Conservation (phyloP, 1,140 invertebrate genomes). For the Cyclargus thomasi region DNA sequence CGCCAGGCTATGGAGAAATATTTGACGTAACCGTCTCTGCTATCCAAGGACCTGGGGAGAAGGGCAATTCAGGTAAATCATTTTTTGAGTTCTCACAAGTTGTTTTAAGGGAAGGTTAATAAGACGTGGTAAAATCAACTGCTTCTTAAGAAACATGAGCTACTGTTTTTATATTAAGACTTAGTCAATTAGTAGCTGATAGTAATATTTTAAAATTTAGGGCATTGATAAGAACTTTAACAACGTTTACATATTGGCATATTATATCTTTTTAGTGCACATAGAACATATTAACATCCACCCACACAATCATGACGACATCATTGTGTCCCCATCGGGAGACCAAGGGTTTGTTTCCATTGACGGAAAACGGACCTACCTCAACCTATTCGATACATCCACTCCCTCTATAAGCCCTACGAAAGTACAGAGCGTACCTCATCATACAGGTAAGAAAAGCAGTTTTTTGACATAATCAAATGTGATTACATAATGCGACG, state of each 20-base stretch:
- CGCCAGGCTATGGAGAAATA: conserved; percentile 82
- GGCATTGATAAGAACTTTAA: too few relatives aligned
- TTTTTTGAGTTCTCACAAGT: not conserved
- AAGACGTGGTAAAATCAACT: too few relatives aligned
- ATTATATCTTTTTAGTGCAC: conserved; percentile 49
- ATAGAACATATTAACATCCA: conserved; percentile 63
- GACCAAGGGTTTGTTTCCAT: conserved; percentile 93
- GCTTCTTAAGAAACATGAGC: too few relatives aligned
- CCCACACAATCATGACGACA: conserved; percentile 73
- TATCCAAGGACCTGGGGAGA: conserved; percentile 85
- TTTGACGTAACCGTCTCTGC: conserved; percentile 92
- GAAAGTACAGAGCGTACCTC: conserved; percentile 38
- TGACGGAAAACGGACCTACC: conserved; percentile 91
- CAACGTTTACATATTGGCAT: too few relatives aligned
- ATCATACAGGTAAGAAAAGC: conserved; percentile 40
- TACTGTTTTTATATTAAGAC: too few relatives aligned
- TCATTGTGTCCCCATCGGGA: conserved; percentile 85
- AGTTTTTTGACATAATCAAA: not conserved
- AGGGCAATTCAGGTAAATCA: conserved; percentile 41
- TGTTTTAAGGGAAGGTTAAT: too few relatives aligned
- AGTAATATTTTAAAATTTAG: too few relatives aligned
- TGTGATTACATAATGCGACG: not conserved
- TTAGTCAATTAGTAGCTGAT: not conserved
- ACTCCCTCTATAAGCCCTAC: conserved; percentile 66
- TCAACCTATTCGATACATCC: conserved; percentile 83